These are phyloP conservation scores for Volucella bombylans DNA, from an alignment of 2,888 invertebrate species.

Conservation along the genomic window DNA sequence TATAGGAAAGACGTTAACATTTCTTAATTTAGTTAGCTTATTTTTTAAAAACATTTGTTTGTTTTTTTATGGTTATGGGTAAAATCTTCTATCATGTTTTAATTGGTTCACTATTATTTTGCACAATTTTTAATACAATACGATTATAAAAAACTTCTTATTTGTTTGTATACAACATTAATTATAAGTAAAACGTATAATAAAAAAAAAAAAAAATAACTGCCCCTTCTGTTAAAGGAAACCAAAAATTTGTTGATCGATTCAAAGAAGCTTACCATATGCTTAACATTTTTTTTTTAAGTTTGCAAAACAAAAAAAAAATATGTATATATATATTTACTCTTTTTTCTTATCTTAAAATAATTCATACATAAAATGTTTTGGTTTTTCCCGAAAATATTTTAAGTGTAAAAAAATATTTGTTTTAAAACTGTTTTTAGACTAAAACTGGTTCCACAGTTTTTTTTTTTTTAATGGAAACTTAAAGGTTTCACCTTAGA, in stretches of 20 bases:
- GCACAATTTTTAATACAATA: constrained; percentile 53
- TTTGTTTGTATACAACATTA: constrained; percentile 46
- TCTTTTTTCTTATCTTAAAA: constrained; percentile 42
- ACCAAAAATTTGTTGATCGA: constrained; percentile 5
- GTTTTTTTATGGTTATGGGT: constrained; percentile 10
- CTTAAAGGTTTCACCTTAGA: constrained; percentile 60
- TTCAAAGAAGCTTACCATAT: constrained; percentile 37
- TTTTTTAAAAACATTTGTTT: constrained; percentile 45
- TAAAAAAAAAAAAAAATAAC: constrained; percentile 33
- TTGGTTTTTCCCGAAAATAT: constrained; percentile 57
- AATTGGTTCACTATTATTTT: constrained; percentile 53
- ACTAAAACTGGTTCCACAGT: constrained; percentile 17
- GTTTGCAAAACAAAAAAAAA: constrained; percentile 5
- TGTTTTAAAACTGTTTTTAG: constrained; percentile 45
- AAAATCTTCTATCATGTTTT: constrained; percentile 22
- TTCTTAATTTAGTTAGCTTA: constrained; percentile 47
- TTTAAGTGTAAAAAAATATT: constrained; percentile 49
- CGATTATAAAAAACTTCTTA: constrained; percentile 21
- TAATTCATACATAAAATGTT: constrained; percentile 39
- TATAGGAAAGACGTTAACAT: constrained; percentile 65
- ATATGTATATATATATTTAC: background rate
- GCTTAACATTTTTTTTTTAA: constrained; percentile 23
- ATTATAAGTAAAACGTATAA: constrained; percentile 45
- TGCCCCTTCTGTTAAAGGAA: constrained; percentile 11
- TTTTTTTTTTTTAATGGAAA: constrained; percentile 46